Conservation (phyloP, 1,140 invertebrate species). For the Papilio polyxenes region DNA sequence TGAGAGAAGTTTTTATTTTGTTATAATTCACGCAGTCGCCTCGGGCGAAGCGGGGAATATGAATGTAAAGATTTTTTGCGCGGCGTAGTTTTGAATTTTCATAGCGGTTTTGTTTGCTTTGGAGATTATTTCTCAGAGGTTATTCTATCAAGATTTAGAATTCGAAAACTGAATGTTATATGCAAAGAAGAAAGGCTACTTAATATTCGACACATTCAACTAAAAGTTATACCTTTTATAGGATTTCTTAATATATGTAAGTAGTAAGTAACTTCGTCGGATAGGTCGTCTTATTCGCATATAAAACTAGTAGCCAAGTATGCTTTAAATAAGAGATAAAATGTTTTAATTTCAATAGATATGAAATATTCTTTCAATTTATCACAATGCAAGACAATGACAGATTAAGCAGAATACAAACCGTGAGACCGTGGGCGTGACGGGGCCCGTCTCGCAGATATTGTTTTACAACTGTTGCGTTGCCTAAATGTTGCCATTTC, state of each 20-base stretch:
- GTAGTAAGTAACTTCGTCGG: no score
- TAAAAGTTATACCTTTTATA: no score
- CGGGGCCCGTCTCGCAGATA: conserved; percentile 51
- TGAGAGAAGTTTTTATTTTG: conserved; percentile 72
- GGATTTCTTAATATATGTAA: no score
- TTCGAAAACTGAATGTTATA: neutral
- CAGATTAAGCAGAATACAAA: conserved; percentile 67
- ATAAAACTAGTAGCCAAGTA: no score
- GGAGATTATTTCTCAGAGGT: neutral
- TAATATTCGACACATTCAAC: no score
- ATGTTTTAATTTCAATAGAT: neutral
- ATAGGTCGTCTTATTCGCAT: no score
- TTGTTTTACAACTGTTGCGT: conserved; percentile 39
- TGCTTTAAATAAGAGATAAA: no score
- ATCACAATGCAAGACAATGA: conserved; percentile 52
- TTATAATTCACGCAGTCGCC: conserved; percentile 75
- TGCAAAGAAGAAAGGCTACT: no score
- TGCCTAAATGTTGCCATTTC: neutral
- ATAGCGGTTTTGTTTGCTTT: conserved; percentile 41
- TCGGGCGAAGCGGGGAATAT: conserved; percentile 65
- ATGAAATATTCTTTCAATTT: neutral
- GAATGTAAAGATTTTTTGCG: conserved; percentile 73
- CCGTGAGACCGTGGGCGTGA: conserved; percentile 60
- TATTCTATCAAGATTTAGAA: neutral
- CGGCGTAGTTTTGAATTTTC: conserved; percentile 51